Conservation (phyloP, 2,797 vertebrate species). For the Huso huso region DNA sequence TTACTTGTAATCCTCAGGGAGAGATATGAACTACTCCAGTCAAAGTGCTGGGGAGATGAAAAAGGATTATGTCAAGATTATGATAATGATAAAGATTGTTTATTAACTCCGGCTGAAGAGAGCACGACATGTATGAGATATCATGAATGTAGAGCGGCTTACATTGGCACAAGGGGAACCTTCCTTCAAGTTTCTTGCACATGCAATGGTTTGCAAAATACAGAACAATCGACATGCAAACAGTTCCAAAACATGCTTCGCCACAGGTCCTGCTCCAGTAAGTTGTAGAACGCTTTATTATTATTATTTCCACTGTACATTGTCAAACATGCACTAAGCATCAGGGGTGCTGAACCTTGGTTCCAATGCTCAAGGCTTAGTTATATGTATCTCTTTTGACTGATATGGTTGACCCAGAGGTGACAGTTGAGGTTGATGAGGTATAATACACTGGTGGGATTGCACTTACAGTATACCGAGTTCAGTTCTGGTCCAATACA, state of each 20-base stretch:
- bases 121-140: conserved; percentile 21
- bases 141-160: conserved; percentile 65
- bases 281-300: conserved; percentile 26
- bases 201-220: conserved; percentile 45
- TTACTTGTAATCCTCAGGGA: conserved; percentile 43
- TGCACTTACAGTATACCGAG: no score
- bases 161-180: conserved; percentile 65
- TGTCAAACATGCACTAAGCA: no score
- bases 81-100: conserved; percentile 48
- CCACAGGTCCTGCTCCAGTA: conserved; percentile 67
- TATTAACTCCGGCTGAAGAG: no score
- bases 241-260: conserved; percentile 67
- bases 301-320: no score
- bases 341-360: no score
- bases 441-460: no score
- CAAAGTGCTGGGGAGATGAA: conserved; percentile 64
- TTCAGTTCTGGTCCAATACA: no score
- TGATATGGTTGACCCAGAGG: no score
- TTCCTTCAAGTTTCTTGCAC: conserved; percentile 65
- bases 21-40: conserved; percentile 51
- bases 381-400: no score
- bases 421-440: no score
- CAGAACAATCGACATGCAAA: conserved; percentile 53
- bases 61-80: conserved; percentile 45
- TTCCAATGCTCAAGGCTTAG: no score